Evolutionary conservation across 2,113 vertebrate genomes (phyloP).

Genomic region (Ptyas mucosa): DNA sequence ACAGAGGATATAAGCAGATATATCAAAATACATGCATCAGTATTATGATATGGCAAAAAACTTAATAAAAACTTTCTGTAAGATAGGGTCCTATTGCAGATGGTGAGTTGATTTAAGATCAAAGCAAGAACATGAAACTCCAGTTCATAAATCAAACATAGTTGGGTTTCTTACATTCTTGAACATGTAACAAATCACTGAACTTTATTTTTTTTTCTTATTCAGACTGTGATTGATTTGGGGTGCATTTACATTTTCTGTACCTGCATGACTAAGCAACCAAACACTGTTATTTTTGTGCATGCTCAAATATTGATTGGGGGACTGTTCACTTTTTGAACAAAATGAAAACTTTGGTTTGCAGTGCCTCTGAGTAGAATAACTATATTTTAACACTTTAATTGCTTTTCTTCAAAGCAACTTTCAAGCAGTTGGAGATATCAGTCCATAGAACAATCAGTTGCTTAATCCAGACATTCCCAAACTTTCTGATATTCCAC

Average conservation of each 20-base stretch:
- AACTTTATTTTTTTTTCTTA: background rate
- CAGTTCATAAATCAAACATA: background rate
- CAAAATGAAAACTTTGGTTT: background rate
- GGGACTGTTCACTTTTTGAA: background rate
- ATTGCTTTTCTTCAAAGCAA: background rate
- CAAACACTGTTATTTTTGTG: background rate
- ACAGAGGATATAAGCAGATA: background rate
- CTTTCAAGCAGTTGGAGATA: background rate
- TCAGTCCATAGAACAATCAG: background rate
- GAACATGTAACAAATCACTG: background rate
- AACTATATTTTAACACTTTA: background rate
- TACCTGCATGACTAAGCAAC: background rate
- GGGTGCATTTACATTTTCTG: background rate
- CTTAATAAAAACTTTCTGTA: background rate
- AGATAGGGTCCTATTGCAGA: background rate
- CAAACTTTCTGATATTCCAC: background rate
- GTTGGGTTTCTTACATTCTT: background rate
- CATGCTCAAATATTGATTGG: background rate
- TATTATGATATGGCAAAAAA: background rate
- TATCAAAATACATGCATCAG: background rate
- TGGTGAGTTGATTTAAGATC: background rate
- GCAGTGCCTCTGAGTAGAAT: background rate
- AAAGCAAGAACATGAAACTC: background rate
- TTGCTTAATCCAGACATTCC: background rate
- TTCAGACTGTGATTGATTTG: background rate